Evolutionary conservation across 1,140 invertebrate species (phyloP).

Genomic region (Agraylea sexmaculata): DNA sequence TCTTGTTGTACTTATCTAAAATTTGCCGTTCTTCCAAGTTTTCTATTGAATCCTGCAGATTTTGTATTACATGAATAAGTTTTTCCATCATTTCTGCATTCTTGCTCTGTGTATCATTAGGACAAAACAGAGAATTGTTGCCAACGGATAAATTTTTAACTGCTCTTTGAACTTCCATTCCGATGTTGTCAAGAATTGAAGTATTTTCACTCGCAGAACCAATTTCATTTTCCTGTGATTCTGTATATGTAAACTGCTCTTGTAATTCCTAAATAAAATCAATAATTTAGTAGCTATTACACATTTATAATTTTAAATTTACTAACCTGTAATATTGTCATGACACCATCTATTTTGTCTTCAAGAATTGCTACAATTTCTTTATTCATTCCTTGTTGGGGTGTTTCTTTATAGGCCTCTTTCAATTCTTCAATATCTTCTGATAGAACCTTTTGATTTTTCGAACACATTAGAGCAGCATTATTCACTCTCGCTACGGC

Average conservation of each 20-base stretch:
- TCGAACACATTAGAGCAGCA: conserved; percentile 4
- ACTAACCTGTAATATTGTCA: conserved; percentile 17
- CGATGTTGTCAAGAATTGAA: conserved; percentile 6
- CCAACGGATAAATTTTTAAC: not conserved
- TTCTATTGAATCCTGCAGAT: conserved; percentile 5
- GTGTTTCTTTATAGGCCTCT: not conserved
- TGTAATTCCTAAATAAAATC: conserved; percentile 19
- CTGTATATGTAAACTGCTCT: conserved; percentile 14
- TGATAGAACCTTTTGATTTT: conserved; percentile 5
- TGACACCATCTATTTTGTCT: conserved; percentile 14
- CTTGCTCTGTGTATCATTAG: conserved; percentile 6
- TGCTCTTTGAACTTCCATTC: conserved; percentile 4
- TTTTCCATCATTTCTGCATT: conserved; percentile 7
- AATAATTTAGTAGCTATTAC: conserved; percentile 6
- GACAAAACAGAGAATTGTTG: not conserved
- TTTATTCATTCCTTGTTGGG: not conserved
- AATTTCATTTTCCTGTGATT: conserved; percentile 6
- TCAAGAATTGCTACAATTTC: not conserved
- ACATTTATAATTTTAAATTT: conserved; percentile 3
- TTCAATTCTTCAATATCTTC: conserved; percentile 3
- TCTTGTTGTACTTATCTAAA: conserved; percentile 17
- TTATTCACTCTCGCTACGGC: conserved; percentile 17
- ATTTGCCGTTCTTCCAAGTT: conserved; percentile 6
- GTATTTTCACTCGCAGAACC: conserved; percentile 4
- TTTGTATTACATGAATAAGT: conserved; percentile 2